Base-by-base conservation (phyloP, 2,888 invertebrate species). In the Spialia ferax region DNA sequence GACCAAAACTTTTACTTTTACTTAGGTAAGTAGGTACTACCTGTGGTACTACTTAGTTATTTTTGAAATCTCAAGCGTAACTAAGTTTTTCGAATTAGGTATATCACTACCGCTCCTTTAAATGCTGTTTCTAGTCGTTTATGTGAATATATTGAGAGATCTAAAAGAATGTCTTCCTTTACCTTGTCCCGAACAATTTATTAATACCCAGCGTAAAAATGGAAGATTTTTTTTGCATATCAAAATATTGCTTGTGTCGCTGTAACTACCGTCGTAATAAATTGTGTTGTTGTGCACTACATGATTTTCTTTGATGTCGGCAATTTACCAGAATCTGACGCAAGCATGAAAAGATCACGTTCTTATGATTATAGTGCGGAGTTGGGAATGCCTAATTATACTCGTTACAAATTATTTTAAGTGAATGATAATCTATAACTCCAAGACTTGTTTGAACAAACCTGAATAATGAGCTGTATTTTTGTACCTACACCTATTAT, bases 311-410 rank as follows among this genome's bases (percentile, higher is more conserved):
- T 73, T 82, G 79, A 85, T 85, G 80, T 77, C 76, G 73, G 76
- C 76, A 81, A 86, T 85, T 82, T 81, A 77, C 80, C 78, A 79
- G 77, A 80, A 80, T 80, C 79, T 76, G 79, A 80, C 77, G 79
- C 79, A 79, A 79, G 77, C 77, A 79, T 82, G 80, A 79, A 82
- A 82, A 79, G 78, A 80, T 81, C 83, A 84, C 80, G 83, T 81
- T 79, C 71, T 73, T 69, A 70, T 75, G 81, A 83, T 83, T 82
- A 81, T 77, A 75, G 75, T 71, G 75, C 73, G 73, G 72, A 74
- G 75, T 77, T 76, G 70, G 73, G 78, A 82, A 77, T 82, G n/a
- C n/a, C n/a, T n/a, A 80, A 83, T 85, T 78, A 75, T 73, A 77
- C 79, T 79, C 80, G 78, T 84, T 84, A 76, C 73, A 73, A 79